Conservation (phyloP, 2,113 vertebrate genomes). For the Eptatretus burgeri region DNA sequence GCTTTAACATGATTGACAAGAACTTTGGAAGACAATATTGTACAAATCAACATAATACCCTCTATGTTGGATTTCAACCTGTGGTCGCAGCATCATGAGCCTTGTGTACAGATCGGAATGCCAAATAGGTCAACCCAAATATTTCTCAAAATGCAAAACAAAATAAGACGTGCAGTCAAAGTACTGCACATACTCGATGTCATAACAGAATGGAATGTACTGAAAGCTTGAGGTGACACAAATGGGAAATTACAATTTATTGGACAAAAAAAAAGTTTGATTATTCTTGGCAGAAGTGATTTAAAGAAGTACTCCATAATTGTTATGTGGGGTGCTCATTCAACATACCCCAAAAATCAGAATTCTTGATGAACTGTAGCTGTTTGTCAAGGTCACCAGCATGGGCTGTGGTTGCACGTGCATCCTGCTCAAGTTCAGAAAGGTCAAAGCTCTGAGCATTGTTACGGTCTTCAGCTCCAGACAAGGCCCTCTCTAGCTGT, state of each 20-base stretch:
- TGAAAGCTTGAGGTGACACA: not conserved
- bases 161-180: not conserved
- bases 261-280: not conserved
- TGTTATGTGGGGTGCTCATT: not conserved
- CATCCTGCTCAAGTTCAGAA: slow-evolving; percentile 24
- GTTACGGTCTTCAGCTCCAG: slow-evolving; percentile 19
- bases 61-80: no score
- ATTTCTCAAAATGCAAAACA: slow-evolving; percentile 8
- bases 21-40: no score
- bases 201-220: not conserved
- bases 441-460: slow-evolving; percentile 24
- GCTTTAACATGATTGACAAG: no score
- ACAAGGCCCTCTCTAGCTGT: slow-evolving; percentile 27
- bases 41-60: no score
- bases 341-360: slow-evolving; percentile 47
- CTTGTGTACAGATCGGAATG: no score
- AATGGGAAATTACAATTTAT: not conserved
- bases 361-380: slow-evolving; percentile 76
- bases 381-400: slow-evolving; percentile 51
- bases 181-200: not conserved
- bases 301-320: not conserved
- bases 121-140: no score
- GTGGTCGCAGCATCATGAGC: no score
- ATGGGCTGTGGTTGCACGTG: slow-evolving; percentile 29
- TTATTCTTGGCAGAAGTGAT: not conserved